A percentile compares a stretch with the other conserved stretches of the same genome.
phyloP scores from a whole-genome alignment of 2,888 invertebrate species.

The Plebejus melissa region DNA sequence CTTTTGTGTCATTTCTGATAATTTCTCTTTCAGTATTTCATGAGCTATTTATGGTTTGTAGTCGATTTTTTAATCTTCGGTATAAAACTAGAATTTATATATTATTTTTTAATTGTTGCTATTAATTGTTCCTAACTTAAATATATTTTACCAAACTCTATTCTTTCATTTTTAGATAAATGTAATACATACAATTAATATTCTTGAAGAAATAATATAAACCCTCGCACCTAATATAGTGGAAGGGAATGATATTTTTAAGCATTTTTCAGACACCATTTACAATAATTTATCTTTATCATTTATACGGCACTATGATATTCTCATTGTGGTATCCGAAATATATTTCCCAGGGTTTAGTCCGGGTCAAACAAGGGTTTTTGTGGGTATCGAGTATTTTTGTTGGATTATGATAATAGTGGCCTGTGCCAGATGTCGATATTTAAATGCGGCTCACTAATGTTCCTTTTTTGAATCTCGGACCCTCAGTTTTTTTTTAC shows the following conservation, averaged over 20 bases:
- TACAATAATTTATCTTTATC: conserved; percentile 16
- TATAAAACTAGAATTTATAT: too few relatives aligned
- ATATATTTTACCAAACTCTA: too few relatives aligned
- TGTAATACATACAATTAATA: background rate
- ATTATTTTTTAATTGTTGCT: too few relatives aligned
- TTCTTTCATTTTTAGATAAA: background rate
- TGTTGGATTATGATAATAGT: conserved; percentile 74
- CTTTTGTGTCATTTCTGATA: too few relatives aligned
- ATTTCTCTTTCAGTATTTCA: too few relatives aligned
- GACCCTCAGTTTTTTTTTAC: conserved; percentile 24
- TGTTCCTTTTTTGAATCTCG: conserved; percentile 47
- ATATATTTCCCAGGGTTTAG: conserved; percentile 50
- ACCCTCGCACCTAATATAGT: background rate
- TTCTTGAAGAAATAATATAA: background rate
- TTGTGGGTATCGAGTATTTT: conserved; percentile 56
- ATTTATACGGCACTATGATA: conserved; percentile 19
- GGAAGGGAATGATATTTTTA: background rate
- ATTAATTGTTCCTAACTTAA: too few relatives aligned
- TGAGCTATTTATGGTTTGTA: too few relatives aligned
- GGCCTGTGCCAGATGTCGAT: conserved; percentile 61
- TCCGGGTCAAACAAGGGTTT: conserved; percentile 59
- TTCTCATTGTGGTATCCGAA: conserved; percentile 10
- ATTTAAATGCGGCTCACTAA: conserved; percentile 64
- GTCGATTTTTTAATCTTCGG: too few relatives aligned
- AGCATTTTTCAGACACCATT: background rate